Base-by-base conservation (phyloP, 2,888 invertebrate genomes). In the Nomada lathburiana region DNA sequence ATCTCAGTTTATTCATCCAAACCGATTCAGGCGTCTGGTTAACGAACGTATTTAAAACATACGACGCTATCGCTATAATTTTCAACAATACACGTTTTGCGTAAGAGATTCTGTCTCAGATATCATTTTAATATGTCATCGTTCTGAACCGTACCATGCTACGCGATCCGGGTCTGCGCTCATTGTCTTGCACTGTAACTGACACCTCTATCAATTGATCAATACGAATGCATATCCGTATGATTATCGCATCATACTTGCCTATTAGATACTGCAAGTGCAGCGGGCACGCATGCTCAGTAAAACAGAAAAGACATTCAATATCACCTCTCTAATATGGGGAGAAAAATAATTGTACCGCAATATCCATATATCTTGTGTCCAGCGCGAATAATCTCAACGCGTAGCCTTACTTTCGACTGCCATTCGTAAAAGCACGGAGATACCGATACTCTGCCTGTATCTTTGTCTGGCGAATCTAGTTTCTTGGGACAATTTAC, bases 191-290 rank as follows among this genome's bases (percentile, higher is more conserved):
- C 23, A 63, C 9, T 23, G 63, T 63, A 47, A 63, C 47, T 26
- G 63, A 47, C 63, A 47, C 63, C 47, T 47, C 23, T 63, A 63
- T 63, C 63, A 44, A 47, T 63, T 23, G 63, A 63, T 63, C 63
- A 23, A 18, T 23, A 23, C 16, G 63, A 63, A 63, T 47, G 47
- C 23, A 7, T 63, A 63, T 63, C 62, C 5, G 44, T 44, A 23
- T 20, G 62, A 63, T 13, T 63, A 63, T 47, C 63, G 47, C 26
- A 36, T 36, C 36, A 36, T 63, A 18, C 47, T 47, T 47, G 16
- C 47, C 63, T 47, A 44, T 47, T 47, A 18, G 16, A 23, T 47
- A 63, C 44, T 3, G 2, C 13, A 63, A 42, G 36, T 44, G 29
- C 20, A 62, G n/a, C n/a, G 59, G 13, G 50, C 18, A 50, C 50